These are phyloP conservation scores for Eubasilissa splendida DNA, from an alignment of 2,888 invertebrate genomes.

Conservation along the genomic window DNA sequence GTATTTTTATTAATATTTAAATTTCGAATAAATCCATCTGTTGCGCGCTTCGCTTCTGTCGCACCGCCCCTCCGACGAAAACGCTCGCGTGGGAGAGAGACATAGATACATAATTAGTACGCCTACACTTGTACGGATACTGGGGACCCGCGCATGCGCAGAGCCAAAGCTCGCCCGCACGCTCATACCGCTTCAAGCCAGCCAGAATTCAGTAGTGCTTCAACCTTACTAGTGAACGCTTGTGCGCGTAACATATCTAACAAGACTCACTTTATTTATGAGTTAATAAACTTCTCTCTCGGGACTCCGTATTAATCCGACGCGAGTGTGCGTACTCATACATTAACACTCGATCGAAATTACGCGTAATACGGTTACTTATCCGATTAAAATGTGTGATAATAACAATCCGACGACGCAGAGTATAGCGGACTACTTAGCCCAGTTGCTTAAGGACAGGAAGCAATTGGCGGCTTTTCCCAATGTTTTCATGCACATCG, in stretches of 20 bases:
- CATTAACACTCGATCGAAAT: conserved; percentile 60
- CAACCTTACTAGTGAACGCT: conserved; percentile 56
- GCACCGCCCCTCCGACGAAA: conserved; percentile 41
- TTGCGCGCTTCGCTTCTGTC: conserved; percentile 45
- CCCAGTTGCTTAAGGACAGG: conserved; percentile 99
- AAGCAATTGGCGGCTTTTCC: conserved; percentile 99
- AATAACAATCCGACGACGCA: conserved; percentile 84
- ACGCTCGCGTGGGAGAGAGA: conserved; percentile 64
- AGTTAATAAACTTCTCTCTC: conserved; percentile 44
- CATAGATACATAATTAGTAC: conserved; percentile 66
- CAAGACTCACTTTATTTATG: conserved; percentile 60
- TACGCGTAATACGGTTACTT: conserved; percentile 60
- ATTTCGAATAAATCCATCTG: conserved; percentile 50
- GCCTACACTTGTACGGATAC: conserved; percentile 64
- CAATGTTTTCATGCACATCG: conserved; percentile 99
- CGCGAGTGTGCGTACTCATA: conserved; percentile 61
- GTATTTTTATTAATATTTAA: conserved; percentile 54
- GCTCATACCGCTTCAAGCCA: conserved; percentile 39
- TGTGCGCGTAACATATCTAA: conserved; percentile 73
- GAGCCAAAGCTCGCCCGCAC: conserved; percentile 60
- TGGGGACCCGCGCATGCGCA: conserved; percentile 67
- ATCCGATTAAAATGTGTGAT: conserved; percentile 69
- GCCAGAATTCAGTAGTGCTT: conserved; percentile 45
- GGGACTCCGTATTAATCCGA: conserved; percentile 39
- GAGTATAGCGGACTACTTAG: conserved; percentile 99